A percentile compares a stretch with the other conserved stretches of the same genome.
Evolutionary conservation across 2,113 vertebrate species (phyloP).

Genomic region (Coturnix japonica): DNA sequence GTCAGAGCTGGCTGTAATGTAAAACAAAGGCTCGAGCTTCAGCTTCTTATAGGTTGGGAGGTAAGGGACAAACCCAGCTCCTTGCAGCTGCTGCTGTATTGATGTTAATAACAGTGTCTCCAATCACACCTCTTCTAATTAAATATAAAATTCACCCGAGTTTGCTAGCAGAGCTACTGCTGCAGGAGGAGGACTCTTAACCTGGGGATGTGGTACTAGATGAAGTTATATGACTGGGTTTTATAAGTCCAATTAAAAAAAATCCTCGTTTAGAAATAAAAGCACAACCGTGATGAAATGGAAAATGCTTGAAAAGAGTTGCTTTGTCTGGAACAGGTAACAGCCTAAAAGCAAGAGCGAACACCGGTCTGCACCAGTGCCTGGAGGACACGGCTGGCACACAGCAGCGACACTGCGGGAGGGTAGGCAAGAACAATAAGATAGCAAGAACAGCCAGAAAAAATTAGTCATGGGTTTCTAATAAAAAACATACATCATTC

Average conservation of each 20-base stretch:
- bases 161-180: neutral
- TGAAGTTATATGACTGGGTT: neutral
- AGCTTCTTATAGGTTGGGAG: neutral
- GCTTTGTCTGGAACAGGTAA: slow-evolving; percentile 38
- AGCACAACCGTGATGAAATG: slow-evolving; percentile 13
- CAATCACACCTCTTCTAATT: neutral
- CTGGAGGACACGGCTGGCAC: slow-evolving; percentile 61
- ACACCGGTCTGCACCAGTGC: slow-evolving; percentile 44
- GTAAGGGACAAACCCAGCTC: neutral
- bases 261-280: neutral
- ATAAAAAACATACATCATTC: slow-evolving; percentile 46
- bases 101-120: neutral
- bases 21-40: neutral
- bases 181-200: neutral
- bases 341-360: slow-evolving; percentile 28
- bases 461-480: slow-evolving; percentile 67
- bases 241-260: neutral
- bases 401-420: neutral
- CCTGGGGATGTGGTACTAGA: neutral
- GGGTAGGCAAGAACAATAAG: slow-evolving; percentile 45
- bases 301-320: slow-evolving; percentile 47
- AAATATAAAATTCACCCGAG: neutral
- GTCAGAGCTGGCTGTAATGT: neutral
- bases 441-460: slow-evolving; percentile 28
- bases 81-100: neutral